Conservation (phyloP, 2,113 vertebrate genomes). For the Proteles cristata region DNA sequence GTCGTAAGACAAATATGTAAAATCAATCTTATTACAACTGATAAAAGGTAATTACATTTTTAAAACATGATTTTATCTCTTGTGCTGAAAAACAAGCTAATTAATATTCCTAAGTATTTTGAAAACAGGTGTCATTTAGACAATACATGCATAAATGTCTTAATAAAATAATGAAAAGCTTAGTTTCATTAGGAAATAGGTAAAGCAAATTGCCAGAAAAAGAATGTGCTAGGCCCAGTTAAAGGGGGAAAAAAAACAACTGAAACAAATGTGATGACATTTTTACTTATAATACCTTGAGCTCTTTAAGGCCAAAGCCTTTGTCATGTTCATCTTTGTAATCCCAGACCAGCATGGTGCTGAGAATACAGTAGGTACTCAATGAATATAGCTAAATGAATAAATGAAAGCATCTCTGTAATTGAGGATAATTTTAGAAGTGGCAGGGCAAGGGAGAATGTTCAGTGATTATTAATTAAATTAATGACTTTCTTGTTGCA, state of each 20-base stretch:
- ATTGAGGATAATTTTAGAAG: slow-evolving; percentile 29
- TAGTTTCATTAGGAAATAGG: slow-evolving; percentile 56
- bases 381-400: background rate
- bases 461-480: slow-evolving; percentile 68
- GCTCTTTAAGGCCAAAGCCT: background rate
- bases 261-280: slow-evolving; percentile 8
- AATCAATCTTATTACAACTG: slow-evolving; percentile 57
- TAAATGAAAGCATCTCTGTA: background rate
- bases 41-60: slow-evolving; percentile 63
- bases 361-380: slow-evolving; percentile 27
- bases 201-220: slow-evolving; percentile 39
- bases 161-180: slow-evolving; percentile 77
- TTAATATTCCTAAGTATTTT: slow-evolving; percentile 79
- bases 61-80: slow-evolving; percentile 73
- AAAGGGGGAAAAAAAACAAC: background rate
- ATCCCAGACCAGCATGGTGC: background rate
- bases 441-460: background rate
- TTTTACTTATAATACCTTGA: background rate
- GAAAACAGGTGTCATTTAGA: slow-evolving; percentile 77
- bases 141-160: slow-evolving; percentile 71
- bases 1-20: slow-evolving; percentile 45
- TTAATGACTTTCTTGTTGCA: slow-evolving; percentile 50
- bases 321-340: background rate
- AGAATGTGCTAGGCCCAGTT: background rate
- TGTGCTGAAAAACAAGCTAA: slow-evolving; percentile 69